A percentile compares a stretch with the other conserved stretches of the same genome.
phyloP scores from a whole-genome alignment of 2,888 invertebrate species.

The Cryptus armator region DNA sequence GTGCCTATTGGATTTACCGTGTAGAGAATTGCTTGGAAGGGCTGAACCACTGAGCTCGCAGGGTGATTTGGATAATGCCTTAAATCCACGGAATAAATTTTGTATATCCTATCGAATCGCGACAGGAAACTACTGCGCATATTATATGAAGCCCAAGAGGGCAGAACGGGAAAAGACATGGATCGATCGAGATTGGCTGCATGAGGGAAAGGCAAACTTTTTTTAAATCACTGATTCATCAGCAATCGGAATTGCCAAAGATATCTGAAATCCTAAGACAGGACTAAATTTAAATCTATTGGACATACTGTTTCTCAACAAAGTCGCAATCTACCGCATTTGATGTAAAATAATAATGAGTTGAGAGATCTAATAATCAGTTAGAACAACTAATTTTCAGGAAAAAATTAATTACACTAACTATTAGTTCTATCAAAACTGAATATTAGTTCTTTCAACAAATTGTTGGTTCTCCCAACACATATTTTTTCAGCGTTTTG shows the following conservation, averaged over 20 bases:
- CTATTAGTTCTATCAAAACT: too few species aligned
- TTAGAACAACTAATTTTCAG: too few species aligned
- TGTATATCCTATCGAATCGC: slow-evolving; percentile 33
- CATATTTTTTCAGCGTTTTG: neutral
- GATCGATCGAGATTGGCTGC: slow-evolving; percentile 53
- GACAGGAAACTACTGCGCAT: slow-evolving; percentile 31
- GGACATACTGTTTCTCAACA: neutral
- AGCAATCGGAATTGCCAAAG: slow-evolving; percentile 1
- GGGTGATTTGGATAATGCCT: slow-evolving; percentile 54
- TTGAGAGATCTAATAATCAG: neutral
- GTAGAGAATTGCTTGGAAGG: slow-evolving; percentile 20
- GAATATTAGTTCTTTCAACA: too few species aligned
- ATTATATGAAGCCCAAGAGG: slow-evolving; percentile 38
- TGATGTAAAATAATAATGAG: neutral
- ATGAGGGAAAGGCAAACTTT: slow-evolving; percentile 63
- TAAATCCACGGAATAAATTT: slow-evolving; percentile 52
- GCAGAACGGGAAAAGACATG: slow-evolving; percentile 53
- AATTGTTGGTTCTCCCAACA: too few species aligned
- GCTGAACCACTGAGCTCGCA: slow-evolving; percentile 29
- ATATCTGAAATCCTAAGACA: slow-evolving; percentile 31
- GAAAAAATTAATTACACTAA: too few species aligned
- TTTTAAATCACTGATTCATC: slow-evolving; percentile 30
- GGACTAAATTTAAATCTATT: slow-evolving; percentile 52
- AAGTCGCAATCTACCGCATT: slow-evolving; percentile 49
- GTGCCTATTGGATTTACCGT: slow-evolving; percentile 28